Percentiles rank a stretch among this genome's conserved stretches.
These are phyloP conservation scores for Labeo catla DNA, from an alignment of 2,113 vertebrate genomes.

Conservation along the genomic window DNA sequence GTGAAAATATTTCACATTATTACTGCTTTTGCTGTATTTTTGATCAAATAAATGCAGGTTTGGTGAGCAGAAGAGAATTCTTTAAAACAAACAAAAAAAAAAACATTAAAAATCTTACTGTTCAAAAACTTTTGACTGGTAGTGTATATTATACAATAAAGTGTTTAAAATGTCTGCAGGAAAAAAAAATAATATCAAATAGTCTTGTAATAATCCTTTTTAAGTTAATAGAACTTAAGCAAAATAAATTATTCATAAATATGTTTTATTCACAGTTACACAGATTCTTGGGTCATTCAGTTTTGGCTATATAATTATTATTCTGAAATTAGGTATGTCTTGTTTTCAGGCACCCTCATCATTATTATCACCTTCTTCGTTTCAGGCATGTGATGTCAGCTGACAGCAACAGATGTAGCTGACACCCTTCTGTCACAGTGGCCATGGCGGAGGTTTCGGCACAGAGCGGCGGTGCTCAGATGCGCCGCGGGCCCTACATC, in stretches of 20 bases:
- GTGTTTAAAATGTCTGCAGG: too few relatives aligned
- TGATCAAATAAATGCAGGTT: too few relatives aligned
- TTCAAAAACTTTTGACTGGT: too few relatives aligned
- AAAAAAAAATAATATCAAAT: background rate
- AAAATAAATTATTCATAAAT: background rate
- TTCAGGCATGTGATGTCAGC: slow-evolving; percentile 41
- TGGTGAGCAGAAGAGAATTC: too few relatives aligned
- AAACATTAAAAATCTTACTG: too few relatives aligned
- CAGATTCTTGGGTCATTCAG: background rate
- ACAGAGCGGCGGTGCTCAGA: background rate
- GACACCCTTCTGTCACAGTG: background rate
- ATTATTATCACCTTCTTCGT: background rate
- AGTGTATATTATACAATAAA: too few relatives aligned
- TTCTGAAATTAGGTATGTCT: background rate
- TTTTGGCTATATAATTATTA: background rate
- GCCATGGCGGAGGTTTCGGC: slow-evolving; percentile 34
- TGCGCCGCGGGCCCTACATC: slow-evolving; percentile 80
- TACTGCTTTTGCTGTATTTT: too few relatives aligned
- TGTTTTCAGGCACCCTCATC: background rate
- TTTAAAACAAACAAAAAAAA: too few relatives aligned
- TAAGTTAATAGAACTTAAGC: too few relatives aligned
- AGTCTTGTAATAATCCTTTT: too few relatives aligned
- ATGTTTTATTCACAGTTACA: background rate
- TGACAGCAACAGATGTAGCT: background rate
- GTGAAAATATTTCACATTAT: too few relatives aligned